A percentile compares a stretch with the other conserved stretches of the same genome.
These are phyloP conservation scores for Dasyurus viverrinus DNA, from an alignment of 2,113 vertebrate genomes.

Conservation along the genomic window DNA sequence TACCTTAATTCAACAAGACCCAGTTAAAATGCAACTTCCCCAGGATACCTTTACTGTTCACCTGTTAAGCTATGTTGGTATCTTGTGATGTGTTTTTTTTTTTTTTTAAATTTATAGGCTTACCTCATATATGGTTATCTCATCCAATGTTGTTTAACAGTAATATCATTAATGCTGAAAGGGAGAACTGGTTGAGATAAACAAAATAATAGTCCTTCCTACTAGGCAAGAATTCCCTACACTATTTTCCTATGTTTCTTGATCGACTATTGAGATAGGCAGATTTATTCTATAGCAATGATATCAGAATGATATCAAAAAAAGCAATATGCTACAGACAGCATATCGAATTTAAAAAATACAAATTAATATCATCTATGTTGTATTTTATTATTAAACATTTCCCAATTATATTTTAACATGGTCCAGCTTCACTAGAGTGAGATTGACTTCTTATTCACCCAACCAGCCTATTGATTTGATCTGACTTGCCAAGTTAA, in stretches of 20 bases:
- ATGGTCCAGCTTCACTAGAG: not conserved
- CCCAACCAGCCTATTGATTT: slow-evolving; percentile 26
- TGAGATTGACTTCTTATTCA: not conserved
- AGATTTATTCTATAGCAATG: not conserved
- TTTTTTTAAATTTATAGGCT: not conserved
- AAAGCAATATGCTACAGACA: not conserved
- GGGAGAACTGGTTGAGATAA: not conserved
- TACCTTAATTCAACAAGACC: not conserved
- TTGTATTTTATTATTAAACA: not conserved
- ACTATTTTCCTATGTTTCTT: not conserved
- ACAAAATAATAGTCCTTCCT: not conserved
- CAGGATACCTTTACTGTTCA: too few species aligned
- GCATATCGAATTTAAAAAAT: not conserved
- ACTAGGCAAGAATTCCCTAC: not conserved
- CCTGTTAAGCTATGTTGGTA: not conserved
- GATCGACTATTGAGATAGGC: not conserved
- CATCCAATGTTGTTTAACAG: not conserved
- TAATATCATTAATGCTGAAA: not conserved
- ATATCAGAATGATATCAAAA: too few species aligned
- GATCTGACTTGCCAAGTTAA: slow-evolving; percentile 52
- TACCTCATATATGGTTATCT: not conserved
- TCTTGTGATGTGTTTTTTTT: not conserved
- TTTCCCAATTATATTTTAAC: not conserved
- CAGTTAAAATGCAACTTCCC: not conserved
- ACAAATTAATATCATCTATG: not conserved